Conservation (phyloP, 2,888 invertebrate genomes). For the Bembecia ichneumoniformis region DNA sequence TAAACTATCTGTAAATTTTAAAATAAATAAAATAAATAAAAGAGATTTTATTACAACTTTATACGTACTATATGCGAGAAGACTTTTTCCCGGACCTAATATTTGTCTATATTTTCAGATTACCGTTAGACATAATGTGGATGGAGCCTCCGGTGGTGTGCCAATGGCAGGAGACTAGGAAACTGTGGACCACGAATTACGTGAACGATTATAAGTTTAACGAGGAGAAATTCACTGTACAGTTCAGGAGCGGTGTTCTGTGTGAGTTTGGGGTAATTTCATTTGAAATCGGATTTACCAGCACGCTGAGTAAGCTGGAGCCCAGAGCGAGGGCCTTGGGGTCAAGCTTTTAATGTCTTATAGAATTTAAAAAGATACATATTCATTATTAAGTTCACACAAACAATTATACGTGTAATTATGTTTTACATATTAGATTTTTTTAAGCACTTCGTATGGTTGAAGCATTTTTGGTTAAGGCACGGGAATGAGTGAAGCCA, state of each 20-base stretch:
- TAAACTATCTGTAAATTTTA: too few relatives aligned
- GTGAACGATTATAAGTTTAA: conserved; percentile 86
- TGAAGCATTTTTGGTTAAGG: too few relatives aligned
- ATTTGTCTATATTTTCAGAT: conserved; percentile 49
- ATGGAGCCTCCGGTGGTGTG: conserved; percentile 83
- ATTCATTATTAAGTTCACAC: not conserved
- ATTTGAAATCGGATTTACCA: too few relatives aligned
- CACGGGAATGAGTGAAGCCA: too few relatives aligned
- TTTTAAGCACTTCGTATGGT: too few relatives aligned
- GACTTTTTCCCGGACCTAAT: too few relatives aligned
- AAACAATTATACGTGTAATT: too few relatives aligned
- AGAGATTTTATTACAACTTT: too few relatives aligned
- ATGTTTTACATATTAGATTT: too few relatives aligned
- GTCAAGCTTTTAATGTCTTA: not conserved
- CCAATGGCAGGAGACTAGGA: conserved; percentile 75
- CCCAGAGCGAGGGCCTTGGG: not conserved
- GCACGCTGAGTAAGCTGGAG: not conserved
- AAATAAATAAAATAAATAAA: too few relatives aligned
- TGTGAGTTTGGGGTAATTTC: conserved; percentile 35
- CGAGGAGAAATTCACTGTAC: conserved; percentile 84
- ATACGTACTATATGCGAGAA: too few relatives aligned
- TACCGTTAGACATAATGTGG: conserved; percentile 81
- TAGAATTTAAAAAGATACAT: not conserved
- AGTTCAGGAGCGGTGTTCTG: conserved; percentile 80
- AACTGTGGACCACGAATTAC: conserved; percentile 79